Conservation (phyloP, 1,140 invertebrate genomes). For the Asobara japonica region DNA sequence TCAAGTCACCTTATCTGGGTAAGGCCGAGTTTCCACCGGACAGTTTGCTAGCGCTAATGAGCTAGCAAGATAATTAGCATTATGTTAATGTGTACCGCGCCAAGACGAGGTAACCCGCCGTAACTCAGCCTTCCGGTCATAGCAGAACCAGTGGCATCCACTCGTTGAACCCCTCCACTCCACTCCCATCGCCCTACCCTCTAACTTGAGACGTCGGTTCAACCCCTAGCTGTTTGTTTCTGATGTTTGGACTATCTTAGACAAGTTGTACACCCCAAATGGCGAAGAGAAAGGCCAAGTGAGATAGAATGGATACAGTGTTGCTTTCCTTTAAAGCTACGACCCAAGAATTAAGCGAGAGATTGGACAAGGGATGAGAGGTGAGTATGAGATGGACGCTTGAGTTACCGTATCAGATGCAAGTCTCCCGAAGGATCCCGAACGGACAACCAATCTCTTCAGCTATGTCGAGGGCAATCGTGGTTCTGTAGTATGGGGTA, state of each 20-base stretch:
- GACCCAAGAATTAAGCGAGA: constrained; percentile 28
- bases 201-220: neutral
- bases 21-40: constrained; percentile 62
- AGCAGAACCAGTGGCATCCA: constrained; percentile 28
- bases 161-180: neutral
- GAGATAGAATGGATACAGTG: neutral
- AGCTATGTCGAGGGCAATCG: constrained; percentile 6
- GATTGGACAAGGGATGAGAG: neutral
- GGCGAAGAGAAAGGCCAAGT: neutral
- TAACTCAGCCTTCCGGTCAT: constrained; percentile 45
- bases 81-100: constrained; percentile 66
- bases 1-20: constrained; percentile 48
- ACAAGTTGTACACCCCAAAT: constrained; percentile 41
- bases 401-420: constrained; percentile 30
- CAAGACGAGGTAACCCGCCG: constrained; percentile 54
- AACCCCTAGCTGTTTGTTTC: constrained; percentile 42
- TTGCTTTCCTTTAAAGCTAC: constrained; percentile 1
- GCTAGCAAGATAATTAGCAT: constrained; percentile 68
- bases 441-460: constrained; percentile 40
- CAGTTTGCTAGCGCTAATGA: constrained; percentile 67
- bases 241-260: constrained; percentile 50
- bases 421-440: constrained; percentile 33
- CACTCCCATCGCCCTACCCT: neutral
- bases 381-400: neutral
- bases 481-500: constrained; percentile 25